Percentiles rank a stretch among this genome's conserved stretches.
Evolutionary conservation across 2,888 invertebrate genomes (phyloP).

Genomic region (Tipula vernalis): DNA sequence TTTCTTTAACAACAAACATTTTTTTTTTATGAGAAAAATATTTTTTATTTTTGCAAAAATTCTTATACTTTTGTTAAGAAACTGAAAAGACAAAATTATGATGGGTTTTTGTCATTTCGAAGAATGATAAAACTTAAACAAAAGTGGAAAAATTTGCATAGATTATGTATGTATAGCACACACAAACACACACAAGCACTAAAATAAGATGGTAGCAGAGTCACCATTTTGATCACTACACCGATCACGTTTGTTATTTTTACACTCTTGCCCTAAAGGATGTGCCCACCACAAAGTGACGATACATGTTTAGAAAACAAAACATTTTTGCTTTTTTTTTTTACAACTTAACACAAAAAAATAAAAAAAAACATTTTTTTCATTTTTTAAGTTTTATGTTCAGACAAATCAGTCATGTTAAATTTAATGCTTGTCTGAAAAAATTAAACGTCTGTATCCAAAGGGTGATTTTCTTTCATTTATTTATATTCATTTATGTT

Average conservation of each 20-base stretch:
- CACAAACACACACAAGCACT: background rate
- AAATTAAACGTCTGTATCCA: background rate
- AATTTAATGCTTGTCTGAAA: background rate
- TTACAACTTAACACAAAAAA: background rate
- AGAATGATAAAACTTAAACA: background rate
- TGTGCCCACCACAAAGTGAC: background rate
- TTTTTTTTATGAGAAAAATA: background rate
- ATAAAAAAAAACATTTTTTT: background rate
- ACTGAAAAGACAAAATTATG: background rate
- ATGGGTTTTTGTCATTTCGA: background rate
- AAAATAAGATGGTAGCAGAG: background rate
- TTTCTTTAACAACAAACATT: background rate
- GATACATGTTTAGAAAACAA: background rate
- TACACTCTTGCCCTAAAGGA: background rate
- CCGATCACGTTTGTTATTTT: background rate
- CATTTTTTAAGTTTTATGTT: background rate
- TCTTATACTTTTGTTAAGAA: background rate
- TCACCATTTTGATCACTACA: background rate
- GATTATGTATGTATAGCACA: background rate
- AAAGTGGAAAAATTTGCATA: background rate
- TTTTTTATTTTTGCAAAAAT: background rate
- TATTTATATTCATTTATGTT: background rate
- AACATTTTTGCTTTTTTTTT: background rate
- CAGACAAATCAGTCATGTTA: constrained; percentile 4
- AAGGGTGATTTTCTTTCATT: background rate